A percentile compares a stretch with the other conserved stretches of the same genome.
Evolutionary conservation across 2,888 invertebrate species (phyloP).

Genomic region (Phorcus lineatus): DNA sequence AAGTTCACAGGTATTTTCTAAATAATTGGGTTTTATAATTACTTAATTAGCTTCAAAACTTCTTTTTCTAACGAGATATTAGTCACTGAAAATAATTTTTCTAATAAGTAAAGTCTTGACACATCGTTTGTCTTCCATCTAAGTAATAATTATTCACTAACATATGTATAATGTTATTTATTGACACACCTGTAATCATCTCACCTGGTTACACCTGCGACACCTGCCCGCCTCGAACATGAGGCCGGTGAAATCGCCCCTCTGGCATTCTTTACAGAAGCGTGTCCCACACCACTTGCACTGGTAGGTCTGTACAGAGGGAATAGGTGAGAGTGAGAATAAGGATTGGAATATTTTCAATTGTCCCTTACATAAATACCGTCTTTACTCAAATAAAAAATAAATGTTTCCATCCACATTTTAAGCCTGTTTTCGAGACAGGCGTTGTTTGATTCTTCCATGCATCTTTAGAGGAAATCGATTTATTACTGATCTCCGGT

Average conservation of each 20-base stretch:
- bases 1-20: no score
- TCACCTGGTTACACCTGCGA: slow-evolving; percentile 70
- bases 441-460: no score
- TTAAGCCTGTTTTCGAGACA: no score
- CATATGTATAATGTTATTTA: background rate
- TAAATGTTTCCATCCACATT: background rate
- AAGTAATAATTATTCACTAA: background rate
- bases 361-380: background rate
- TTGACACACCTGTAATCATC: background rate
- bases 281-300: slow-evolving; percentile 75
- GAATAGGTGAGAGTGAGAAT: background rate
- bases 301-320: slow-evolving; percentile 70
- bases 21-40: no score
- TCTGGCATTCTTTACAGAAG: slow-evolving; percentile 71
- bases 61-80: no score
- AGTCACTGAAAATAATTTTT: no score
- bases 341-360: background rate
- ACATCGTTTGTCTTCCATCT: no score
- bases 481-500: no score
- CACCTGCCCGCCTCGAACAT: slow-evolving; percentile 70
- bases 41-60: no score
- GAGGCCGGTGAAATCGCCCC: slow-evolving; percentile 68
- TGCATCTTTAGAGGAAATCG: no score
- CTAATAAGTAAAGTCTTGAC: no score
- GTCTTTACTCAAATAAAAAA: background rate